A percentile compares a stretch with the other conserved stretches of the same genome.
These are phyloP conservation scores for Mormyrops boulengeri DNA, from an alignment of 2,797 vertebrate species.

Conservation along the genomic window DNA sequence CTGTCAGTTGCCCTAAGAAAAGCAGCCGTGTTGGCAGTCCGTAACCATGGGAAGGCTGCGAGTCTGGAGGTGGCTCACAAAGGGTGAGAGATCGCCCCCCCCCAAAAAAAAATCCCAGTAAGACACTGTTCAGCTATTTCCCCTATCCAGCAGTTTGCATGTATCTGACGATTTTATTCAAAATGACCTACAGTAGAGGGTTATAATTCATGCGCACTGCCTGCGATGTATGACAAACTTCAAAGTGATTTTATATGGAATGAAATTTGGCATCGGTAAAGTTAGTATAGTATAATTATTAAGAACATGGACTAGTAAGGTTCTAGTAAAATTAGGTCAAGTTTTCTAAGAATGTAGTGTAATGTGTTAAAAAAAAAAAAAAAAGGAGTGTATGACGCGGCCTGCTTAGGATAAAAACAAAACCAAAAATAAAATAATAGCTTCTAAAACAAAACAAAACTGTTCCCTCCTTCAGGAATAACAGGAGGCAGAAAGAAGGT, in stretches of 20 bases:
- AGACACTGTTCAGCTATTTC: background rate
- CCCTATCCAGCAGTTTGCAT: background rate
- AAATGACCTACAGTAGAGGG: background rate
- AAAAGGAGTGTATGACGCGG: background rate
- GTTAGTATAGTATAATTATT: background rate
- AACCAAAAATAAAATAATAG: background rate
- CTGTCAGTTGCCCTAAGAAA: conserved; percentile 25
- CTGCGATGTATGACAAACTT: background rate
- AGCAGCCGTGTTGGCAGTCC: conserved; percentile 15
- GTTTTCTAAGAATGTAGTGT: background rate
- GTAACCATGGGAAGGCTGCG: conserved; percentile 30
- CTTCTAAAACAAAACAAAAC: background rate
- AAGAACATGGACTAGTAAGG: background rate
- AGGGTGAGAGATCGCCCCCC: too few species aligned
- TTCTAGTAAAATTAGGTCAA: background rate
- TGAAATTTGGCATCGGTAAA: background rate
- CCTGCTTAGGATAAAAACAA: background rate
- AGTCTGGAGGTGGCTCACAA: background rate
- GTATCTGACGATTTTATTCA: background rate
- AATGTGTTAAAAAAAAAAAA: background rate
- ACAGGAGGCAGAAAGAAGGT: background rate
- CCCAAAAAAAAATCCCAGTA: background rate
- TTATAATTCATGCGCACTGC: background rate
- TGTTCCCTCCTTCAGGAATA: background rate
- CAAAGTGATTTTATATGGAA: background rate